Evolutionary conservation across 2,113 vertebrate genomes (phyloP).

Genomic region (Platysteira castanea): DNA sequence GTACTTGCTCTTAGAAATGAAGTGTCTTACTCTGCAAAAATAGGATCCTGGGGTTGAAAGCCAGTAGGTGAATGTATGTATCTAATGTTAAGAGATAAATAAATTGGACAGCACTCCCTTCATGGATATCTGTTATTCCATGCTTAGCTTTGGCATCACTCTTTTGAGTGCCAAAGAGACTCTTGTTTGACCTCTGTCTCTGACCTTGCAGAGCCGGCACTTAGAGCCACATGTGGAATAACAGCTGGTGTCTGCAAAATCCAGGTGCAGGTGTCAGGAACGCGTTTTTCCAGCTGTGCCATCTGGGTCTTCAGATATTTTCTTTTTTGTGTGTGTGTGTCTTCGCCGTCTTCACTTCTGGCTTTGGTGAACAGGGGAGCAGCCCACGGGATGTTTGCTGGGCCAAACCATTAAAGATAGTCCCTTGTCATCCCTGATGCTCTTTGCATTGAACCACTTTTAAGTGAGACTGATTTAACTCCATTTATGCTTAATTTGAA

Average conservation of each 20-base stretch:
- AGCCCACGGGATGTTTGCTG: not conserved
- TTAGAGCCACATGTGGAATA: constrained; percentile 51
- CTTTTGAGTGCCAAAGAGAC: constrained; percentile 30
- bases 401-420: not conserved
- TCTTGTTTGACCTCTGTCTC: constrained; percentile 64
- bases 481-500: not conserved
- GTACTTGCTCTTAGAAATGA: not conserved
- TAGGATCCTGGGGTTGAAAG: not conserved
- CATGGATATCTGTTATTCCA: not conserved
- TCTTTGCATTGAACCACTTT: constrained; percentile 4
- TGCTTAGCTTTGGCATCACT: not conserved
- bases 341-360: constrained; percentile 36
- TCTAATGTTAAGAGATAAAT: not conserved
- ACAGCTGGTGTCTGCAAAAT: constrained; percentile 65
- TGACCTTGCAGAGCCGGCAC: constrained; percentile 57
- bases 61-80: not conserved
- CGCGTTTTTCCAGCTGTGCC: constrained; percentile 59
- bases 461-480: not conserved
- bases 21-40: not conserved
- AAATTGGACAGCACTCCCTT: not conserved
- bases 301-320: constrained; percentile 59
- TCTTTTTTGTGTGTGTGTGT: constrained; percentile 46
- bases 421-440: constrained; percentile 10
- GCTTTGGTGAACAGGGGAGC: not conserved
- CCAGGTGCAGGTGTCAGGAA: constrained; percentile 69